Evolutionary conservation across 30 jellyfish, hydroid and myxozoan genomes (phyloP).

Genomic region (Aurelia aurita): DNA sequence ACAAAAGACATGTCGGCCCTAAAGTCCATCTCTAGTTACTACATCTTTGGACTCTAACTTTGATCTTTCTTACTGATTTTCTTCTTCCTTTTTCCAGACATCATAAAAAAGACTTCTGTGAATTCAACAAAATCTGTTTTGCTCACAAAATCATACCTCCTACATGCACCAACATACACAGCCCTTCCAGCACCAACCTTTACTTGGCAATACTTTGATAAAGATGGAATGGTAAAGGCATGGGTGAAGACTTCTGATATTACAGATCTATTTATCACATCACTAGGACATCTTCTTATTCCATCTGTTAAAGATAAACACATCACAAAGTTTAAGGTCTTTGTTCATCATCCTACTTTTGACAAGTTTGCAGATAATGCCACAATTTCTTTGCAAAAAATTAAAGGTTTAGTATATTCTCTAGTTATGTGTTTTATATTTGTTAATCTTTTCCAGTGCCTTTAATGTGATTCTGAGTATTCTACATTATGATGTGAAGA

Average conservation of each 20-base stretch:
- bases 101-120: too few species aligned
- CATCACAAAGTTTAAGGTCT: background rate
- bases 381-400: too few species aligned
- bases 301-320: background rate
- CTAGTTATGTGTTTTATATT: too few species aligned
- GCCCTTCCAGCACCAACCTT: slow-evolving; percentile 34
- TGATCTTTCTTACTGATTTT: too few species aligned
- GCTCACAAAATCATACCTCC: background rate
- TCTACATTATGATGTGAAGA: too few species aligned
- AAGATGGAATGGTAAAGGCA: background rate
- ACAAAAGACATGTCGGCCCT: too few species aligned
- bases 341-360: slow-evolving; percentile 6
- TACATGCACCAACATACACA: slow-evolving; percentile 7
- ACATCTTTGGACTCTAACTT: too few species aligned
- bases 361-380: background rate
- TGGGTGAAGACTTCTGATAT: background rate
- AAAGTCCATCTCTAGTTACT: too few species aligned
- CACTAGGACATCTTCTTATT: slow-evolving; percentile 11
- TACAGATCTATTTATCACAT: slow-evolving; percentile 13
- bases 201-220: slow-evolving; percentile 21
- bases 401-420: too few species aligned
- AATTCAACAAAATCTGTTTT: background rate
- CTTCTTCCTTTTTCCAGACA: too few species aligned
- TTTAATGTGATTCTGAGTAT: too few species aligned
- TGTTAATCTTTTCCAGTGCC: too few species aligned